phyloP scores from a whole-genome alignment of 2,888 invertebrate species.

The Podotricha telesiphe region DNA sequence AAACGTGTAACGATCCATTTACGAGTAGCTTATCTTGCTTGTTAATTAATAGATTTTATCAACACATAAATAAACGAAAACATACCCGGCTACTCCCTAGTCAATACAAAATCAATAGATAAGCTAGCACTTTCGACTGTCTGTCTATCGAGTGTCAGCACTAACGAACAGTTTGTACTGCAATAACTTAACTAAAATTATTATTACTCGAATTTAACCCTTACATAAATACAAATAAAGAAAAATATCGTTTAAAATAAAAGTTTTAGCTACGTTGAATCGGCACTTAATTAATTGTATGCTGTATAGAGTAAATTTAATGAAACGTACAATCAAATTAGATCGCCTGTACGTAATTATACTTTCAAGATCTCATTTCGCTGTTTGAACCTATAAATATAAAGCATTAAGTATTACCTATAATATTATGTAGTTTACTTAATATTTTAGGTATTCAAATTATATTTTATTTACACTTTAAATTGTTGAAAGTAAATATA shows the following conservation, averaged over 20 bases:
- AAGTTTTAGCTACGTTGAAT: slow-evolving; percentile 12
- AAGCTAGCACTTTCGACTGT: slow-evolving; percentile 38
- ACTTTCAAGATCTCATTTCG: slow-evolving; percentile 6
- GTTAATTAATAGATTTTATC: slow-evolving; percentile 32
- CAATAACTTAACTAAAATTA: slow-evolving; percentile 18
- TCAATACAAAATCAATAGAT: slow-evolving; percentile 32
- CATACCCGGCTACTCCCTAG: slow-evolving; percentile 14
- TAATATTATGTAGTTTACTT: no score
- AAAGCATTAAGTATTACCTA: background rate
- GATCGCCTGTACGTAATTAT: slow-evolving; percentile 21
- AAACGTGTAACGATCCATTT: slow-evolving; percentile 1
- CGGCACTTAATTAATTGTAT: slow-evolving; percentile 30
- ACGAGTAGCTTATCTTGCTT: slow-evolving; percentile 19
- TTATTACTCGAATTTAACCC: slow-evolving; percentile 7
- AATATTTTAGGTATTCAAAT: background rate
- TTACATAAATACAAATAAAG: background rate
- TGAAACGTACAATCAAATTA: slow-evolving; percentile 36
- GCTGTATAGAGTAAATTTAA: slow-evolving; percentile 30
- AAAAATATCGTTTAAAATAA: background rate
- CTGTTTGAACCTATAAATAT: slow-evolving; percentile 12
- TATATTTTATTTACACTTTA: background rate
- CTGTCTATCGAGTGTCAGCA: slow-evolving; percentile 40
- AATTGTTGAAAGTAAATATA: background rate
- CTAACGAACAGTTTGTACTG: slow-evolving; percentile 34
- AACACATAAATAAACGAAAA: slow-evolving; percentile 32